phyloP scores from a whole-genome alignment of 1,140 invertebrate species.

The Leptinotarsa defecta region DNA sequence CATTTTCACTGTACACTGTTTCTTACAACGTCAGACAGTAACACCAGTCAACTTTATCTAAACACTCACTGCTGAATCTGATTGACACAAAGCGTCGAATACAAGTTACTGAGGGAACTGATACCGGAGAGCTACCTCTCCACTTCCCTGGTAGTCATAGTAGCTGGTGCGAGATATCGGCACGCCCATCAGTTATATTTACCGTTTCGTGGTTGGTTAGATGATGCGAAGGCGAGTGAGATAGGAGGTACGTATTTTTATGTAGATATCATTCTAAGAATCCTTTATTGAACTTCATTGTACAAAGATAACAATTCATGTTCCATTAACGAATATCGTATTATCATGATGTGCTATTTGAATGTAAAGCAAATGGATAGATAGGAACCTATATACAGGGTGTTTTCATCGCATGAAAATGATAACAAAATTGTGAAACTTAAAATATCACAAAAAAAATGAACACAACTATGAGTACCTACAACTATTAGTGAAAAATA shows the following conservation, averaged over 20 bases:
- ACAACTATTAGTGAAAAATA: too few relatives aligned
- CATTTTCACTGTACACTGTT: conserved; percentile 13
- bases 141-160: conserved; percentile 23
- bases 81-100: conserved; percentile 12
- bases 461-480: too few relatives aligned
- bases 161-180: conserved; percentile 6
- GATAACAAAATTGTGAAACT: too few relatives aligned
- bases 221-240: background rate
- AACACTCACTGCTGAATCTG: conserved; percentile 16
- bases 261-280: background rate
- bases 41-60: background rate
- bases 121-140: conserved; percentile 14
- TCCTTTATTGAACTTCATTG: background rate
- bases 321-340: background rate
- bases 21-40: background rate
- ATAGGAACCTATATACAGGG: too few relatives aligned
- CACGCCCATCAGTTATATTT: conserved; percentile 9
- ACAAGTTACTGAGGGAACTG: conserved; percentile 12
- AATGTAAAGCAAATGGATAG: too few relatives aligned
- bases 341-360: background rate
- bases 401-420: too few relatives aligned
- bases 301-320: background rate
- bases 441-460: too few relatives aligned
- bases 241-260: conserved; percentile 7
- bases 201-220: background rate